phyloP scores from a whole-genome alignment of 2,113 vertebrate genomes.

The Cephalopterus ornatus region DNA sequence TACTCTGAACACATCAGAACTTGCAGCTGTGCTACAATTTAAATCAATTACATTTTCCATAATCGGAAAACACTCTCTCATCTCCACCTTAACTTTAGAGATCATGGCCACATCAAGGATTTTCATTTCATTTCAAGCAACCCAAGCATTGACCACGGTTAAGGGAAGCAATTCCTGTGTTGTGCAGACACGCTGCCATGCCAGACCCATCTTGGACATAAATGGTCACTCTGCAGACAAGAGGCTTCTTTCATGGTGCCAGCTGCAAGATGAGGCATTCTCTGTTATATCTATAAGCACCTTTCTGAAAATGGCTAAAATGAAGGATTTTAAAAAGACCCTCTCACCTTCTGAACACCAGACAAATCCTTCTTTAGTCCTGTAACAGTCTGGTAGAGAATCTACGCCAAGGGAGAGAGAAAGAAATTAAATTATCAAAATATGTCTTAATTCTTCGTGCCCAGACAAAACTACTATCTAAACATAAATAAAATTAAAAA shows the following conservation, averaged over 20 bases:
- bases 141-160: neutral
- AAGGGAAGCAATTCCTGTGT: neutral
- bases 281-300: neutral
- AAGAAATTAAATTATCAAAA: neutral
- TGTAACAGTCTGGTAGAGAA: conserved; percentile 93
- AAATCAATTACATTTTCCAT: neutral
- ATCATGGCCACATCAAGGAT: neutral
- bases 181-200: neutral
- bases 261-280: neutral
- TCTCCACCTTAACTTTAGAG: neutral
- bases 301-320: neutral
- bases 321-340: neutral
- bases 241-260: neutral
- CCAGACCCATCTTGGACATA: neutral
- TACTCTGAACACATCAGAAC: neutral
- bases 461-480: neutral
- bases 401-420: conserved; percentile 68
- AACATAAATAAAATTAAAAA: neutral
- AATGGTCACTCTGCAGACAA: neutral
- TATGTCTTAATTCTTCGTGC: neutral
- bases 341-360: conserved; percentile 87
- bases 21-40: neutral
- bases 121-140: neutral
- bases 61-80: neutral
- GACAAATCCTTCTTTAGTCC: conserved; percentile 95